Conservation (phyloP, 2,888 invertebrate species). For the Microchrysa polita region DNA sequence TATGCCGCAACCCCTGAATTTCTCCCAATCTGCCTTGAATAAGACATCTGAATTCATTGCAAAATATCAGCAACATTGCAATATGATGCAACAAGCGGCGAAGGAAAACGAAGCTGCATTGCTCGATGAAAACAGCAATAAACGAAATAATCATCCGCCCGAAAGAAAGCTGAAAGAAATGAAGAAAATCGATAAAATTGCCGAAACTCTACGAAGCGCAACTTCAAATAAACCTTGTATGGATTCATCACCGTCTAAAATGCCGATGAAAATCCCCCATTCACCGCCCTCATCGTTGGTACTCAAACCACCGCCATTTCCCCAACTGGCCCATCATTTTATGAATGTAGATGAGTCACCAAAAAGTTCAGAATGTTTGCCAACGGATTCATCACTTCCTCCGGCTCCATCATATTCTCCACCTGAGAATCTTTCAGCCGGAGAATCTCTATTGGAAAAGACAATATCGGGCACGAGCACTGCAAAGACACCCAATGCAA, state of each 20-base stretch:
- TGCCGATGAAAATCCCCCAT: constrained; percentile 43
- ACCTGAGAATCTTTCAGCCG: constrained; percentile 46
- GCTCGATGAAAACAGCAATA: constrained; percentile 49
- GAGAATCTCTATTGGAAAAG: constrained; percentile 51
- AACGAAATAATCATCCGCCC: constrained; percentile 47
- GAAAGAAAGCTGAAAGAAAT: constrained; percentile 57
- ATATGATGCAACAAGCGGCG: constrained; percentile 51
- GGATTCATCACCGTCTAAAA: constrained; percentile 47
- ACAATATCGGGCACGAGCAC: constrained; percentile 51
- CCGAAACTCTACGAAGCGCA: constrained; percentile 59
- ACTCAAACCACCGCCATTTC: constrained; percentile 49
- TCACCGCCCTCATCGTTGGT: constrained; percentile 50
- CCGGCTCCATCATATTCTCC: constrained; percentile 53
- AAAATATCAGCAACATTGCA: constrained; percentile 63
- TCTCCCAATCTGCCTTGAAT: constrained; percentile 63
- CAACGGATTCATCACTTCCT: constrained; percentile 53
- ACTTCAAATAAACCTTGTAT: constrained; percentile 51
- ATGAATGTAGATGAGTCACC: constrained; percentile 46
- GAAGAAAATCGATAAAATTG: constrained; percentile 64
- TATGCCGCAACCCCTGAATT: constrained; percentile 63
- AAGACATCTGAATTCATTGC: constrained; percentile 62
- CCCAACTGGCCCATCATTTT: constrained; percentile 43
- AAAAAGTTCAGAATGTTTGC: constrained; percentile 46
- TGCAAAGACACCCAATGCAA: constrained; percentile 64
- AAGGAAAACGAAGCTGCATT: constrained; percentile 56